A percentile compares a stretch with the other conserved stretches of the same genome.
These are phyloP conservation scores for Patagioenas fasciata DNA, from an alignment of 2,113 vertebrate species.

Conservation along the genomic window DNA sequence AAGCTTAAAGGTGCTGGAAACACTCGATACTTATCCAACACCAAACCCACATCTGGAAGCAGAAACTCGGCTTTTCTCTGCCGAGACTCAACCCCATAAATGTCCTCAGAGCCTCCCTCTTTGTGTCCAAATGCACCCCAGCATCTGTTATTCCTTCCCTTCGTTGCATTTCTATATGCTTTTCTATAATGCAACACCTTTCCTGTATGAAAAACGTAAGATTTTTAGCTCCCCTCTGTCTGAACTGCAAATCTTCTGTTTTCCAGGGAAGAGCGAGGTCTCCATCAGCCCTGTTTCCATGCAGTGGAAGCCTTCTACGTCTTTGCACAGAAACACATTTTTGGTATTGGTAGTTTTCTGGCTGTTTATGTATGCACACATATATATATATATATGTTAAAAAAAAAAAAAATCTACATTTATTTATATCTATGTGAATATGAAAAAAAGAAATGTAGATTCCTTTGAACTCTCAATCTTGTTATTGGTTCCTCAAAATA, in stretches of 20 bases:
- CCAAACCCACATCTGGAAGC: neutral
- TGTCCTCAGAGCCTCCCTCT: neutral
- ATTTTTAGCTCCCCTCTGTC: neutral
- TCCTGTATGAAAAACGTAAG: neutral
- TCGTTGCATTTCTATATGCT: neutral
- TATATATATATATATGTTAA: neutral
- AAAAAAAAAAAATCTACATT: neutral
- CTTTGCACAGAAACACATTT: neutral
- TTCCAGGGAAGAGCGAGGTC: neutral
- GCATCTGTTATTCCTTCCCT: neutral
- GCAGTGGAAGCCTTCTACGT: neutral
- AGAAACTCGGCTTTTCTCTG: neutral
- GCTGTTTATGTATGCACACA: neutral
- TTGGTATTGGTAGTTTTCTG: neutral
- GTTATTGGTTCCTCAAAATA: neutral
- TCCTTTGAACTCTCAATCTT: neutral
- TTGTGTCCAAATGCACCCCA: neutral
- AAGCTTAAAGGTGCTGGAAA: neutral
- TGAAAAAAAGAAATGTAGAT: neutral
- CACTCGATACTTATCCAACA: neutral
- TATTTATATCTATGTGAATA: neutral
- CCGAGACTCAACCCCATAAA: neutral
- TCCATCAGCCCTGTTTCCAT: neutral
- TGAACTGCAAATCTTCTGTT: neutral
- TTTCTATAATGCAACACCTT: neutral